Evolutionary conservation across 64 coral and sea anemone species (phyloP), one percentile per base, ranked within the genome.

Genomic region (Trachythela sp.): DNA sequence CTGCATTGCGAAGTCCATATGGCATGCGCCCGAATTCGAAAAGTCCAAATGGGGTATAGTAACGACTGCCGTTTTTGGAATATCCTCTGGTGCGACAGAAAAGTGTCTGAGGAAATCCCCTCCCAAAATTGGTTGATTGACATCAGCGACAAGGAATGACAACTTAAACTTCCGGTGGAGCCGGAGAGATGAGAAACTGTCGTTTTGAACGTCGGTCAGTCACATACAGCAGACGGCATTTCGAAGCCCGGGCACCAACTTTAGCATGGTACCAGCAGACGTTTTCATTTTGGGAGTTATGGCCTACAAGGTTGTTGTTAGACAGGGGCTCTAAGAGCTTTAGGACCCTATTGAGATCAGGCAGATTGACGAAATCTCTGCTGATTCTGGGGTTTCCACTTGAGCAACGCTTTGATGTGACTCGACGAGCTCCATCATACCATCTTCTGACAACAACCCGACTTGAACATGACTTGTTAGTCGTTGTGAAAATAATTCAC

Each of bases 141-240:
- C 87, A 18, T 88, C 87, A 20, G 67, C 68, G 1, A 77, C 20
- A 14, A 49, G 14, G 34, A 88, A 88, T 33, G 26, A 33, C 87
- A 59, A 88, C 27, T 40, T 13, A 18, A 88, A 39, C 20, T 13
- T 11, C 31, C 67, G 87, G 68, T 39, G 38, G 39, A 88, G 48
- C 14, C 87, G 30, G 40, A 13, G 39, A 88, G 26, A 88, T 34
- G 3, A 71, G 29, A 24, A 88, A 71, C 22, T 13, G 36, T 39
- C 9, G 40, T 71, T 48, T 37, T 13, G 45, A 76, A 34, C 24
- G 8, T 14, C 1, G 33, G 26, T 88, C 87, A 13, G 36, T 88
- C 13, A 88, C 38, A 88, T 48, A 88, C 20, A 77, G 24, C 87
- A 39, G 64, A n/a, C n/a, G n/a, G n/a, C n/a, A n/a, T 37, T 88